Evolutionary conservation across 2,888 invertebrate genomes (phyloP).

Genomic region (Coenonympha glycerion): DNA sequence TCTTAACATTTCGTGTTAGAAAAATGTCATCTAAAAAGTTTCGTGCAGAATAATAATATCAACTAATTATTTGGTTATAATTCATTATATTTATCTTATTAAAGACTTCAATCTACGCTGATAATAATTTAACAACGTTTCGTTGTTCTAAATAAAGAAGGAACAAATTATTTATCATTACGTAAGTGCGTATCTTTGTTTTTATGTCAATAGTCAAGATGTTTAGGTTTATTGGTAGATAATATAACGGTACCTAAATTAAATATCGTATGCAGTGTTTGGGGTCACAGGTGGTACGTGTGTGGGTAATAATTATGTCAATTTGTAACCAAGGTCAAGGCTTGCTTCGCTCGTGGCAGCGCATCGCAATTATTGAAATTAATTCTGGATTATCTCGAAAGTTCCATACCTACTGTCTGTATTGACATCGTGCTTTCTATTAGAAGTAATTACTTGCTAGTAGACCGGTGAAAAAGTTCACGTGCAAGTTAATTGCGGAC

Average conservation of each 20-base stretch:
- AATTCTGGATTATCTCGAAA: neutral
- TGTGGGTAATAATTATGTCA: slow-evolving; percentile 16
- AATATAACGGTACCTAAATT: slow-evolving; percentile 28
- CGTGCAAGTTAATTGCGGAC: slow-evolving; percentile 40
- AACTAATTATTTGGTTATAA: too few species aligned
- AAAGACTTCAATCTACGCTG: too few species aligned
- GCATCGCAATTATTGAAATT: slow-evolving; percentile 3
- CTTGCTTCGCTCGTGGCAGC: slow-evolving; percentile 8
- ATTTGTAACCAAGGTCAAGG: slow-evolving; percentile 23
- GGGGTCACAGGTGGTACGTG: slow-evolving; percentile 17
- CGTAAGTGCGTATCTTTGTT: neutral
- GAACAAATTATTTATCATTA: too few species aligned
- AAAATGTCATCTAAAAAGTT: too few species aligned
- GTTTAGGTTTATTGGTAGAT: slow-evolving; percentile 23
- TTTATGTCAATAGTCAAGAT: neutral
- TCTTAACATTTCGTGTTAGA: too few species aligned
- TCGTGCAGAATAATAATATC: too few species aligned
- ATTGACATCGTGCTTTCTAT: neutral
- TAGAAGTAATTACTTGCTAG: neutral
- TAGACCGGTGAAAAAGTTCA: slow-evolving; percentile 23
- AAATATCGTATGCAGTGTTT: slow-evolving; percentile 23
- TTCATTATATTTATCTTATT: too few species aligned
- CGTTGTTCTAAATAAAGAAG: too few species aligned
- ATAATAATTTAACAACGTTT: too few species aligned
- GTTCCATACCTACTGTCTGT: neutral